Evolutionary conservation across 2,888 invertebrate genomes (phyloP), one percentile per base, ranked within the genome.

Genomic region (Eupeodes latifasciatus): DNA sequence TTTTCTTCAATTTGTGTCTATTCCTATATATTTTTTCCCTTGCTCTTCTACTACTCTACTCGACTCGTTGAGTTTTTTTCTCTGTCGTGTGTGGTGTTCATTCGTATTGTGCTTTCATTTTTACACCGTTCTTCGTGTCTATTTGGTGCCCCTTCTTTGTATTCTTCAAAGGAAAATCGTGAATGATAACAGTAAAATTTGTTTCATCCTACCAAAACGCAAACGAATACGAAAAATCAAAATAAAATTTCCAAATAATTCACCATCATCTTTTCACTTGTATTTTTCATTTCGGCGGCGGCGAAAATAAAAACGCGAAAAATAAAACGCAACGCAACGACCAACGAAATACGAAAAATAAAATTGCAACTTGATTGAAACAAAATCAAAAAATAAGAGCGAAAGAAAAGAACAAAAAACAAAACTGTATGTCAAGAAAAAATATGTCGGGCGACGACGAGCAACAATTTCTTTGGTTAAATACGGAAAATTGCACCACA

Each of bases 141-240:
- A 44, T 71, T 81, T 64, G 19, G 67, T 72, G 79, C 69, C 66
- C 61, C 62, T 62, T 40, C 55, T 55, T 55, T 71, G 36, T 55
- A 19, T 51, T 71, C 76, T 74, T 74, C 59, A 81, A 88, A 85
- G 81, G 69, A 81, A 88, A 88, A 85, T 81, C 59, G 85, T 81
- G 59, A 85, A 88, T 85, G 88, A 88, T 85, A 88, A 88, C 88
- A 88, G 88, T 85, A 81, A 88, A 88, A 84, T 84, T 88, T 78
- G 87, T 88, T 84, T 81, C 77, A 81, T 62, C 76, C 55, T 27
- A 27, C 27, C 27, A 27, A 27, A 36, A 83, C 79, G 19, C 72
- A 86, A 86, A 66, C 78, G 75, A 87, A 86, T 82, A 71, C 78
- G 75, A 87, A 83, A 83, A 67, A 87, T 49, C 79, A 87, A 87